phyloP scores from a whole-genome alignment of 2,888 invertebrate genomes.

The Lepidocyrtoides sp. region DNA sequence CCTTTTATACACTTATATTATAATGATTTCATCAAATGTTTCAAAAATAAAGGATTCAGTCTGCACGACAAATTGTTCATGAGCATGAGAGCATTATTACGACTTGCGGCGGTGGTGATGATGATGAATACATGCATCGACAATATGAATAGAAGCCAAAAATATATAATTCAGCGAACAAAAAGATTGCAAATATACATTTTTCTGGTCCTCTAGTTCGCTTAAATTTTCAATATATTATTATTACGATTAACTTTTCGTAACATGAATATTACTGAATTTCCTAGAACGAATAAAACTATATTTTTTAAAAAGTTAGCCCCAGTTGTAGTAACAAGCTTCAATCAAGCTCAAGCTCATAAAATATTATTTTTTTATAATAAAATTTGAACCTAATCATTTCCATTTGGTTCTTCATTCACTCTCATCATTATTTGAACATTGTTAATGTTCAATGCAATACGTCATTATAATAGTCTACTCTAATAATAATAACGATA shows the following conservation, averaged over 20 bases:
- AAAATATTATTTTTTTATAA: too few species aligned
- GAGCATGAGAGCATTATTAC: neutral
- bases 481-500: too few species aligned
- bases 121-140: neutral
- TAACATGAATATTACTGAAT: conserved; percentile 1
- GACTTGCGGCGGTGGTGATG: conserved; percentile 9
- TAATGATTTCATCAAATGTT: neutral
- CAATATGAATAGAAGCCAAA: neutral
- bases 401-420: neutral
- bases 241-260: conserved; percentile 33
- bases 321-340: neutral
- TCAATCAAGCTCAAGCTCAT: too few species aligned
- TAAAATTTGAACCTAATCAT: too few species aligned
- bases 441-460: too few species aligned
- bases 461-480: too few species aligned
- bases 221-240: neutral
- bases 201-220: neutral
- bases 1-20: too few species aligned
- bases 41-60: conserved; percentile 15
- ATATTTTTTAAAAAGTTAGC: neutral
- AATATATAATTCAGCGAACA: neutral
- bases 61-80: conserved; percentile 5
- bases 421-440: too few species aligned
- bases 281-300: neutral
- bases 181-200: conserved; percentile 1